These are phyloP conservation scores for Dallia pectoralis DNA, from an alignment of 2,797 vertebrate genomes.

Conservation along the genomic window DNA sequence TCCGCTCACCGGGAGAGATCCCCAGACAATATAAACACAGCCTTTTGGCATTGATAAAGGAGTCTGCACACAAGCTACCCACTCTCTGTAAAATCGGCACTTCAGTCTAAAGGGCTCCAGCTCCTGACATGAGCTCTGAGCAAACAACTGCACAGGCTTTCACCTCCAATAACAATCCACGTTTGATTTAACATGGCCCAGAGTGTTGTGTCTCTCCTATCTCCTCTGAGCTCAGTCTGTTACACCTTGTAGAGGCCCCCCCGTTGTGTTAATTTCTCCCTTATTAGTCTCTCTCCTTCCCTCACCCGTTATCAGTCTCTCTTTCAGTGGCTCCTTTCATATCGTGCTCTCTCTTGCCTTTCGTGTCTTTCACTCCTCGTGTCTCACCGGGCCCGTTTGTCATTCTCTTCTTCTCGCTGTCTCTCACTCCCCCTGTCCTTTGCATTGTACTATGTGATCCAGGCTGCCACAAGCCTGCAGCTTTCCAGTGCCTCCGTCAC, in stretches of 20 bases:
- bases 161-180: constrained; percentile 1
- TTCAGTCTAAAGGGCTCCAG: not conserved
- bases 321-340: not conserved
- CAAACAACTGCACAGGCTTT: constrained; percentile 16
- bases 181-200: not conserved
- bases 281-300: not conserved
- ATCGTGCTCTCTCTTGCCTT: constrained; percentile 12
- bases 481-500: constrained; percentile 28
- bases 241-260: constrained; percentile 19
- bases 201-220: not conserved
- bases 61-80: constrained; percentile 34
- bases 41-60: constrained; percentile 49
- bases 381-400: constrained; percentile 9
- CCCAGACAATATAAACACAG: constrained; percentile 35
- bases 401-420: constrained; percentile 23
- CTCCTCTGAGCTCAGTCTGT: not conserved
- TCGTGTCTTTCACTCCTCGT: constrained; percentile 1
- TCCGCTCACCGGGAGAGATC: constrained; percentile 44
- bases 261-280: not conserved
- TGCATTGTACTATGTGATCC: not conserved
- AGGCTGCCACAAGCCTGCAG: constrained; percentile 10
- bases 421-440: constrained; percentile 26
- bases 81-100: constrained; percentile 1
- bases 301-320: not conserved
- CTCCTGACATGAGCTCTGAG: constrained; percentile 3